phyloP scores from a whole-genome alignment of 2,113 vertebrate species.

The Amphiprion ocellaris region DNA sequence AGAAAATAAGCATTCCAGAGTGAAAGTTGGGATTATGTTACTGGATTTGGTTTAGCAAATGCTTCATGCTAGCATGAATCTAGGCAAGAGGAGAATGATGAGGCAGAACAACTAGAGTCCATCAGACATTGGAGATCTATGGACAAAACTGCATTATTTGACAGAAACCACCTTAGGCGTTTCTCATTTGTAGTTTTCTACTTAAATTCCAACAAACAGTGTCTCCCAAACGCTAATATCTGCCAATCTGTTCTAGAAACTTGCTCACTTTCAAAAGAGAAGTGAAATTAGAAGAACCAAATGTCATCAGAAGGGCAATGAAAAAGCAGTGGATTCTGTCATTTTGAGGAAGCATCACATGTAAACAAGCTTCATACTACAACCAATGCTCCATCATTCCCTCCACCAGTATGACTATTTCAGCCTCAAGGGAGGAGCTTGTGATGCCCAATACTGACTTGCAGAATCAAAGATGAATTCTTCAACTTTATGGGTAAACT shows the following conservation, averaged over 20 bases:
- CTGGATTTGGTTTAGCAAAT: conserved; percentile 3
- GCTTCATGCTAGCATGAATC: conserved; percentile 1
- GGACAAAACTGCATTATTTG: too few relatives aligned
- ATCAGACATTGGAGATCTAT: background rate
- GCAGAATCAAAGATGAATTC: conserved; percentile 29
- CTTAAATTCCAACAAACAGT: too few relatives aligned
- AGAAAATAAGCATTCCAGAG: conserved; percentile 27
- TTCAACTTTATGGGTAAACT: conserved; percentile 16
- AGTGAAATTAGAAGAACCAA: background rate
- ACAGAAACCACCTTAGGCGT: too few relatives aligned
- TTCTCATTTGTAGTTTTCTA: too few relatives aligned
- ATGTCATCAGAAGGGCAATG: conserved; percentile 2
- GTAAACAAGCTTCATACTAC: background rate
- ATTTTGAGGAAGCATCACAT: conserved; percentile 17
- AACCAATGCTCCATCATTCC: conserved; percentile 1
- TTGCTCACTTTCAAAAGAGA: background rate
- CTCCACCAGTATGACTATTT: conserved; percentile 19
- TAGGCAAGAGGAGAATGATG: background rate
- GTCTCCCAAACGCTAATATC: too few relatives aligned
- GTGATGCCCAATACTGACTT: conserved; percentile 3
- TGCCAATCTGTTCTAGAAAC: too few relatives aligned
- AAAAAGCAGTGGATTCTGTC: conserved; percentile 12
- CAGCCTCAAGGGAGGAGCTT: background rate
- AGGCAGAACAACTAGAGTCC: background rate
- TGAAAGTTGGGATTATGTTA: conserved; percentile 35